These are phyloP conservation scores for Ephydatia muelleri DNA, from an alignment of 37 sponge, comb jelly and placozoan genomes.

Conservation along the genomic window DNA sequence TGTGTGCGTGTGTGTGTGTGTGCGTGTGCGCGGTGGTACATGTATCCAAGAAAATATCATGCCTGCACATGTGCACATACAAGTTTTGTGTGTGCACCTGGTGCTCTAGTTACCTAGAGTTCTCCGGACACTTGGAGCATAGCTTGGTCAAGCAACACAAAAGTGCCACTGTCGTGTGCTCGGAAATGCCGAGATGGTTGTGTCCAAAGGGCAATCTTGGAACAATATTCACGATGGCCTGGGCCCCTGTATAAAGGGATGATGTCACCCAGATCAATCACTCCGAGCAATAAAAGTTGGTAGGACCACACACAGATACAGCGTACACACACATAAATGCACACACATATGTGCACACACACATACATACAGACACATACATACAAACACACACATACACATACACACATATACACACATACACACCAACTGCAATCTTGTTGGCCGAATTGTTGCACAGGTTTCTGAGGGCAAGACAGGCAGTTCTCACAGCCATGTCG, in stretches of 20 bases:
- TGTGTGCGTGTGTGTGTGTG: not conserved
- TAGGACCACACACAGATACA: too few species aligned
- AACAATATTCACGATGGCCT: slow-evolving; percentile 63
- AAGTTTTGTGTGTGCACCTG: not conserved
- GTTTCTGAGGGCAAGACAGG: slow-evolving; percentile 81
- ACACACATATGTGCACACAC: too few species aligned
- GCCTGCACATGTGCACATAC: too few species aligned
- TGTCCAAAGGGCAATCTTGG: slow-evolving; percentile 71
- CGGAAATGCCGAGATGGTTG: slow-evolving; percentile 75
- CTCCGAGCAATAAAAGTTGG: too few species aligned
- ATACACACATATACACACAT: not conserved
- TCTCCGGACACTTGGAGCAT: slow-evolving; percentile 50
- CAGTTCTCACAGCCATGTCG: slow-evolving; percentile 84
- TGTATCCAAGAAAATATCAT: too few species aligned
- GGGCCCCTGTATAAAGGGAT: too few species aligned
- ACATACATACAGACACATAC: too few species aligned
- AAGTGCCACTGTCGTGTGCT: slow-evolving; percentile 72
- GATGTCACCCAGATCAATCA: too few species aligned
- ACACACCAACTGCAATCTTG: slow-evolving; percentile 82
- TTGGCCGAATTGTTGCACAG: slow-evolving; percentile 80
- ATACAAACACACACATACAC: too few species aligned
- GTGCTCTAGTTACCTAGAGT: slow-evolving; percentile 61
- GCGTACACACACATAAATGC: too few species aligned
- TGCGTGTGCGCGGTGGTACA: too few species aligned
- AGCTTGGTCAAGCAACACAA: slow-evolving; percentile 79